Conservation (phyloP, 2,113 vertebrate genomes). For the Argyrosomus japonicus region DNA sequence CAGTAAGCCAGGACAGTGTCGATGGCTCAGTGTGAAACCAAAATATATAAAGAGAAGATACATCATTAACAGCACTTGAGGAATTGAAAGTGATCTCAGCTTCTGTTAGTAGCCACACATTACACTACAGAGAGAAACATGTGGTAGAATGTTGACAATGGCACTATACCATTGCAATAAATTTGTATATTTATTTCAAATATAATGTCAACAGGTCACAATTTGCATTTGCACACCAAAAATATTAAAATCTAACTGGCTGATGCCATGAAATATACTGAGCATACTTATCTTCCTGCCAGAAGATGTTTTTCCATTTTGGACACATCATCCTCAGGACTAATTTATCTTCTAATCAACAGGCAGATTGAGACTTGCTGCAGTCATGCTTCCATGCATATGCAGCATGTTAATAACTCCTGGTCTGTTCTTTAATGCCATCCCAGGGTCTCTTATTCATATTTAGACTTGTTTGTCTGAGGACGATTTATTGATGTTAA, state of each 20-base stretch:
- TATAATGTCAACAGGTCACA: background rate
- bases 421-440: background rate
- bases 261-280: background rate
- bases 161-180: background rate
- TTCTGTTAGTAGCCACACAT: background rate
- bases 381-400: too few relatives aligned
- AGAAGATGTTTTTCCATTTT: background rate
- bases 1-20: background rate
- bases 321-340: background rate
- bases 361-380: background rate
- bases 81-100: background rate
- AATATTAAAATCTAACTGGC: too few relatives aligned
- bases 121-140: background rate
- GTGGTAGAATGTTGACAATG: background rate
- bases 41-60: background rate
- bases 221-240: background rate
- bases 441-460: background rate
- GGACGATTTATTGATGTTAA: background rate
- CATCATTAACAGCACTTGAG: background rate
- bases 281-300: background rate
- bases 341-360: background rate
- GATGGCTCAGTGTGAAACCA: background rate
- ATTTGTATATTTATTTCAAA: background rate
- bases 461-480: background rate
- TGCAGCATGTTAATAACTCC: too few relatives aligned